Percentiles rank a stretch among this genome's conserved stretches.
phyloP scores from a whole-genome alignment of 2,797 vertebrate genomes.

The Siniperca obscura region DNA sequence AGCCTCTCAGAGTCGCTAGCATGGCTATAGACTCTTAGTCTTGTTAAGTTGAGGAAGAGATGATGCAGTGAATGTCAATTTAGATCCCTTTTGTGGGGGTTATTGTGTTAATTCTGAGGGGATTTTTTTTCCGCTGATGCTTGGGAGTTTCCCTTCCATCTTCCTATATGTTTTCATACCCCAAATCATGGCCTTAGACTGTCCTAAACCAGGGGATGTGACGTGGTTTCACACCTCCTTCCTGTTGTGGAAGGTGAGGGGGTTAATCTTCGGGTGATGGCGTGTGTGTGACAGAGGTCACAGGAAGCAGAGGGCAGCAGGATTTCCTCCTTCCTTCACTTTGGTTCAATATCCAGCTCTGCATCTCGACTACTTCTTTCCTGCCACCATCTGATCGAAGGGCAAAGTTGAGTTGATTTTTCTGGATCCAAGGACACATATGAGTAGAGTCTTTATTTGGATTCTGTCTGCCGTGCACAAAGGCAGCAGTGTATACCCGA shows the following conservation, averaged over 20 bases:
- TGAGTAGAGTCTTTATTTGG: constrained; percentile 72
- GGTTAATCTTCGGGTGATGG: constrained; percentile 52
- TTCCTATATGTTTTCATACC: constrained; percentile 13
- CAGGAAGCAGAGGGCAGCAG: constrained; percentile 74
- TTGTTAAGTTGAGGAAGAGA: too few species aligned
- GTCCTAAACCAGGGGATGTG: constrained; percentile 22
- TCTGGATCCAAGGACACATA: constrained; percentile 56
- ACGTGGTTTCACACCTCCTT: constrained; percentile 49
- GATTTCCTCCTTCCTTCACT: constrained; percentile 75
- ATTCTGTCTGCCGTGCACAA: constrained; percentile 59
- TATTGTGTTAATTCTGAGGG: constrained; percentile 7
- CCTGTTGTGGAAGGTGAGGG: constrained; percentile 50
- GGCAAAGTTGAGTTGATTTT: constrained; percentile 61
- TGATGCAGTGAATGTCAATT: not conserved
- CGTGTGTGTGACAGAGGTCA: constrained; percentile 65
- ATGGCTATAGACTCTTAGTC: not conserved
- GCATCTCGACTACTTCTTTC: constrained; percentile 50
- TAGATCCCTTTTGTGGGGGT: not conserved
- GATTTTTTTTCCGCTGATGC: not conserved
- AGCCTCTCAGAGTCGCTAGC: not conserved
- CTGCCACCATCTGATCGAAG: constrained; percentile 61
- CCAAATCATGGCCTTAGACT: constrained; percentile 6
- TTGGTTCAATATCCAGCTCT: constrained; percentile 57
- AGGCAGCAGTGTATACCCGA: constrained; percentile 66
- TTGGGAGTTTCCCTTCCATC: constrained; percentile 23